Evolutionary conservation across 2,888 invertebrate species (phyloP).

Genomic region (Sthenelais limicola): DNA sequence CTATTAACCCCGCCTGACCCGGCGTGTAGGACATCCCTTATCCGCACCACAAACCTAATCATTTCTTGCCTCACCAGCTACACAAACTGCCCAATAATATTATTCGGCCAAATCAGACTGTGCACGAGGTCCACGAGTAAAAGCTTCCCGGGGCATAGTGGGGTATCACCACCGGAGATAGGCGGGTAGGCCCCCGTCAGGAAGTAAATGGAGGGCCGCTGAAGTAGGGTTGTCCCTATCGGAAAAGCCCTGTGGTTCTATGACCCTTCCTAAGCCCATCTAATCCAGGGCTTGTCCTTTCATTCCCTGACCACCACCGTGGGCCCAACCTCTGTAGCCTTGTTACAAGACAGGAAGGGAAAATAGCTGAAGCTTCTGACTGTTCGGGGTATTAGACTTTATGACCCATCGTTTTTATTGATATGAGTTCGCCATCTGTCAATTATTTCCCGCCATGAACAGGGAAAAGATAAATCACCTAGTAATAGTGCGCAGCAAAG

Average conservation of each 20-base stretch:
- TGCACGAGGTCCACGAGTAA: no score
- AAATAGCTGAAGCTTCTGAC: no score
- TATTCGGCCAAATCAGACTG: constrained; percentile 4
- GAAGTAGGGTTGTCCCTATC: constrained; percentile 24
- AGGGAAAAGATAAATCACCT: no score
- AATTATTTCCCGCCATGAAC: no score
- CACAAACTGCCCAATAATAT: constrained; percentile 33
- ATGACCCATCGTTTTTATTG: no score
- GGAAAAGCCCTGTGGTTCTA: not conserved
- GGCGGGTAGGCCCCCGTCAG: constrained; percentile 4
- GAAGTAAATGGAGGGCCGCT: constrained; percentile 28
- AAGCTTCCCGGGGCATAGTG: constrained; percentile 12
- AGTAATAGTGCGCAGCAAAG: no score
- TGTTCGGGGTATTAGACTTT: no score
- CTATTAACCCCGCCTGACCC: constrained; percentile 27
- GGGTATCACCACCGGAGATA: constrained; percentile 37
- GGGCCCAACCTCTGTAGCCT: no score
- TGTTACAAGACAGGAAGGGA: no score
- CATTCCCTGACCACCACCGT: constrained; percentile 18
- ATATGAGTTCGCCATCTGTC: no score
- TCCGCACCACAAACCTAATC: constrained; percentile 9
- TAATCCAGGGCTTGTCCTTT: constrained; percentile 28
- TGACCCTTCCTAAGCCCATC: constrained; percentile 7
- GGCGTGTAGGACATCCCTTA: constrained; percentile 6
- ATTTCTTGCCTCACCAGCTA: not conserved